Percentiles rank a stretch among this genome's conserved stretches.
Conservation (phyloP, 2,113 vertebrate species). For the Danionella cerebrum region DNA sequence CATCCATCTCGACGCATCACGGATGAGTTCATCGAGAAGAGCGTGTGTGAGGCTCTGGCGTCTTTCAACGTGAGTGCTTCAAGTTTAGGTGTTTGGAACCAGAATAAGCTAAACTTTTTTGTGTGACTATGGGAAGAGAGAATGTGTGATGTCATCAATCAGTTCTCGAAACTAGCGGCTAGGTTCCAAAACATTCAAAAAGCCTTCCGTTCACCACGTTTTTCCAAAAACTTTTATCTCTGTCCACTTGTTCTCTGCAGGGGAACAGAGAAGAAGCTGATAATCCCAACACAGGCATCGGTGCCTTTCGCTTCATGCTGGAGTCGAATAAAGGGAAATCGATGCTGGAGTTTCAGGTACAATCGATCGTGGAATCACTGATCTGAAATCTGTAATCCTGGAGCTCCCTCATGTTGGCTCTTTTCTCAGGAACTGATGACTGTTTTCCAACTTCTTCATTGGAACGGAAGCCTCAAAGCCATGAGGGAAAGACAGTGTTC, state of each 20-base stretch:
- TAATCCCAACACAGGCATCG: conserved; percentile 91
- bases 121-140: too few species aligned
- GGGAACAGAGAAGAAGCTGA: conserved; percentile 91
- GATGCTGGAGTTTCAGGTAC: conserved; percentile 97
- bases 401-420: background rate
- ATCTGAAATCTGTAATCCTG: background rate
- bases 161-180: too few species aligned
- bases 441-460: conserved; percentile 92
- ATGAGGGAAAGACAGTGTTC: conserved; percentile 97
- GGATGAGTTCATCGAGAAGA: conserved; percentile 95
- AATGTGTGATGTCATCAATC: too few species aligned
- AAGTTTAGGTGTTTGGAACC: background rate
- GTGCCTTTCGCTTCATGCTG: conserved; percentile 96
- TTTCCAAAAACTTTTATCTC: background rate
- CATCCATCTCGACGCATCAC: conserved; percentile 93
- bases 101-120: background rate
- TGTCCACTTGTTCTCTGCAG: conserved; percentile 51
- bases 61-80: conserved; percentile 82
- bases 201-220: too few species aligned
- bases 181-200: too few species aligned
- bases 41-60: conserved; percentile 86
- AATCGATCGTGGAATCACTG: background rate
- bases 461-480: conserved; percentile 96
- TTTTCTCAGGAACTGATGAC: conserved; percentile 90
- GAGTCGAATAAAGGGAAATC: conserved; percentile 98